phyloP scores from a whole-genome alignment of 2,113 vertebrate genomes.

The Aptenodytes patagonicus region DNA sequence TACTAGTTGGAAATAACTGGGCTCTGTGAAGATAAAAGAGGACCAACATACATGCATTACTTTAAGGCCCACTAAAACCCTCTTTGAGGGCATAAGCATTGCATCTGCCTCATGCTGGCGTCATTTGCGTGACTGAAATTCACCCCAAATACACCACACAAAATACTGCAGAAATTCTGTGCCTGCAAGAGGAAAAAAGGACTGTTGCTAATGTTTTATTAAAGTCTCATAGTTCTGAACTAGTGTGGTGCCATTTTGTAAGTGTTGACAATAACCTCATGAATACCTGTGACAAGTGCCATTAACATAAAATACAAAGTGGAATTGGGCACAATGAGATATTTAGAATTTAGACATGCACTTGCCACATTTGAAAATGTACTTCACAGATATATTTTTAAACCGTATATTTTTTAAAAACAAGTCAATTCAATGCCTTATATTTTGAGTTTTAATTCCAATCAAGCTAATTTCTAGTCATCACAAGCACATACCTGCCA shows the following conservation, averaged over 20 bases:
- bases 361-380: slow-evolving; percentile 69
- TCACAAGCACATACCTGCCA: slow-evolving; percentile 82
- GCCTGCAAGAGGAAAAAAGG: not conserved
- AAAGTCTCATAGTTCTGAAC: slow-evolving; percentile 43
- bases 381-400: slow-evolving; percentile 73
- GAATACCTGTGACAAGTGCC: slow-evolving; percentile 43
- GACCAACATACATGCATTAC: not conserved
- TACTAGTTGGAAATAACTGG: not conserved
- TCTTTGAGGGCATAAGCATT: not conserved
- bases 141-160: slow-evolving; percentile 8
- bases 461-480: slow-evolving; percentile 84
- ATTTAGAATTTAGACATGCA: slow-evolving; percentile 71
- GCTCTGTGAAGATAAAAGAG: not conserved
- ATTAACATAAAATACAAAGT: slow-evolving; percentile 48
- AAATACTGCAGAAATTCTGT: slow-evolving; percentile 19
- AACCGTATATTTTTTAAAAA: slow-evolving; percentile 31
- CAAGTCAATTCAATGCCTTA: slow-evolving; percentile 75
- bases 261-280: slow-evolving; percentile 16
- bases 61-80: not conserved
- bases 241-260: slow-evolving; percentile 11
- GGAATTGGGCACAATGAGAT: slow-evolving; percentile 60
- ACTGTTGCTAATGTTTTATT: slow-evolving; percentile 45
- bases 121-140: not conserved
- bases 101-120: not conserved
- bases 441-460: slow-evolving; percentile 82